These are phyloP conservation scores for Corythoichthys intestinalis DNA, from an alignment of 2,113 vertebrate species.

Conservation along the genomic window DNA sequence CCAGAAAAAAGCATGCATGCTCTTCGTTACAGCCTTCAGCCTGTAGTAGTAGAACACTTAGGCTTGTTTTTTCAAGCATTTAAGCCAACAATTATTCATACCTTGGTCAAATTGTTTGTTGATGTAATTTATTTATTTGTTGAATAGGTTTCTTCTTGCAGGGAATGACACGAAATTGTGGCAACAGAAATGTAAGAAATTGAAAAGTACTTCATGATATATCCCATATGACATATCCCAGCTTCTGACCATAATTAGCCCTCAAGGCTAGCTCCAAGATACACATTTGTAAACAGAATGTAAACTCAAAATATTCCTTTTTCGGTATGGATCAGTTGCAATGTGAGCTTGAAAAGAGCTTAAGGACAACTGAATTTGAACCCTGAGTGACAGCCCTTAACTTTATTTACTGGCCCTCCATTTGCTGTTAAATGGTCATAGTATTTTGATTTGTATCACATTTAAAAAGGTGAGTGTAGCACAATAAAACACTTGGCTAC, in stretches of 20 bases:
- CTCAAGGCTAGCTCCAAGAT: not conserved
- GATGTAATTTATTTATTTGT: too few species aligned
- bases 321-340: not conserved
- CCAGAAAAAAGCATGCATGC: too few species aligned
- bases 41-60: too few species aligned
- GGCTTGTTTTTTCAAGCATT: not conserved
- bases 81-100: not conserved
- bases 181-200: not conserved
- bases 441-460: not conserved
- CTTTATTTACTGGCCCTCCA: not conserved
- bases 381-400: not conserved
- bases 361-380: not conserved
- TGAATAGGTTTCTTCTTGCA: too few species aligned
- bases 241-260: too few species aligned
- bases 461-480: not conserved
- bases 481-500: constrained; percentile 1
- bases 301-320: not conserved
- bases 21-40: too few species aligned
- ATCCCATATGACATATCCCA: too few species aligned
- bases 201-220: too few species aligned
- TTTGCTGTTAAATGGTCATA: not conserved
- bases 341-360: not conserved
- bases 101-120: too few species aligned
- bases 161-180: too few species aligned
- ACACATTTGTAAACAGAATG: not conserved